Evolutionary conservation across 1,140 invertebrate species (phyloP).

Genomic region (Xylocopa sonorina): DNA sequence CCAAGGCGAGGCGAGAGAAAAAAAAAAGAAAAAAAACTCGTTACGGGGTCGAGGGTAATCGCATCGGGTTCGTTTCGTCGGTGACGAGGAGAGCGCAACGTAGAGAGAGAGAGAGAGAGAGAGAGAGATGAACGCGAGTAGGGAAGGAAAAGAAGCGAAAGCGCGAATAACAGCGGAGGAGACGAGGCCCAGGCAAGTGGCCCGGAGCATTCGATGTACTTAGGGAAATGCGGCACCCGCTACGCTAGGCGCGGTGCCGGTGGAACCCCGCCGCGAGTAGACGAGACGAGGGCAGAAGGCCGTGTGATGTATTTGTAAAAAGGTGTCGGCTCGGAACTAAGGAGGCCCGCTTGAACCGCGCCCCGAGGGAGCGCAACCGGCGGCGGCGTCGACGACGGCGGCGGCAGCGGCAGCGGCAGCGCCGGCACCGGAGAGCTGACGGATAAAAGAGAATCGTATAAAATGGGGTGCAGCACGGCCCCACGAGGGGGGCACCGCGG

Average conservation of each 20-base stretch:
- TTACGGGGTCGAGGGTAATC: conserved; percentile 59
- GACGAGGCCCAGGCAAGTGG: conserved; percentile 73
- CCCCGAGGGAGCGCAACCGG: conserved; percentile 76
- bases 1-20: conserved; percentile 63
- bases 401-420: no score
- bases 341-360: conserved; percentile 72
- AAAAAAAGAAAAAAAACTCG: conserved; percentile 50
- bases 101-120: no score
- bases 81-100: no score
- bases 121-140: no score
- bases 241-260: no score
- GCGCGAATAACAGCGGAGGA: conserved; percentile 69
- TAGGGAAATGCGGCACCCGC: conserved; percentile 79
- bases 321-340: conserved; percentile 82
- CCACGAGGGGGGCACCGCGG: conserved; percentile 32
- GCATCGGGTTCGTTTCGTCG: conserved; percentile 52
- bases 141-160: background rate
- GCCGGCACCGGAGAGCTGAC: conserved; percentile 72
- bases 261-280: conserved; percentile 26
- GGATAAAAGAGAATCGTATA: conserved; percentile 82
- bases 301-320: conserved; percentile 82
- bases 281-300: conserved; percentile 70
- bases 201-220: conserved; percentile 75
- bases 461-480: conserved; percentile 75
- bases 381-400: no score